Evolutionary conservation across 35 echinoderm and acorn worm species (phyloP), one percentile per base, ranked within the genome.

Genomic region (Heliocidaris tuberculata): DNA sequence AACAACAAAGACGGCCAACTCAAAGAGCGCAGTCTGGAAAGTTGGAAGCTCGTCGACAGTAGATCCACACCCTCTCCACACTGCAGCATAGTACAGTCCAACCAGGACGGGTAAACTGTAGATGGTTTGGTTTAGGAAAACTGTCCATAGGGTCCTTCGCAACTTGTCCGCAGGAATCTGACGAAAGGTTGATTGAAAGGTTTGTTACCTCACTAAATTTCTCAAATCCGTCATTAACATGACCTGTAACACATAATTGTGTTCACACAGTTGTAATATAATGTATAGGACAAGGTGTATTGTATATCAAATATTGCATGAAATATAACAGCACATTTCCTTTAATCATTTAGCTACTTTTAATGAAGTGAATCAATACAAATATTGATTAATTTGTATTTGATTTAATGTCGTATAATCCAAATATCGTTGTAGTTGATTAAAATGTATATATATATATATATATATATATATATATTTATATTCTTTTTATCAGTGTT

Each of bases 51-150:
- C 98, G 13, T 61, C 31, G 5, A 94, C 93, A 50, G 85, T 60
- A 94, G 95, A 95, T n/a, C 94, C 94, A 48, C 95, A 85, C 16
- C 98, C 97, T 32, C 98, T 93, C 97, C 97, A 97, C 48, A 94
- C 50, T 94, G 97, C 95, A 16, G 94, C 2, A 60, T 95, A 95
- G 86, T 97, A 96, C 2, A 94, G 31, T 12, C 93, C 7, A 7
- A 95, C n/a, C 9, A 95, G 15, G 42, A 94, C 54, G 31, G 96
- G 96, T 0, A 94, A 17, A 30, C 59, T 96, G 30, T 96, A 95
- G 30, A 99, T 85, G 5, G 96, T 90, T 95, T 99, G 98, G 88
- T 99, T 99, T 70, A 96, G 96, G 59, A 99, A 87, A 7, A 97
- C 98, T 6, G 95, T 95, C 9, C 49, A 85, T 11, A 99, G 32